These are phyloP conservation scores for Xylocampa areola DNA, from an alignment of 2,888 invertebrate genomes.

Conservation along the genomic window DNA sequence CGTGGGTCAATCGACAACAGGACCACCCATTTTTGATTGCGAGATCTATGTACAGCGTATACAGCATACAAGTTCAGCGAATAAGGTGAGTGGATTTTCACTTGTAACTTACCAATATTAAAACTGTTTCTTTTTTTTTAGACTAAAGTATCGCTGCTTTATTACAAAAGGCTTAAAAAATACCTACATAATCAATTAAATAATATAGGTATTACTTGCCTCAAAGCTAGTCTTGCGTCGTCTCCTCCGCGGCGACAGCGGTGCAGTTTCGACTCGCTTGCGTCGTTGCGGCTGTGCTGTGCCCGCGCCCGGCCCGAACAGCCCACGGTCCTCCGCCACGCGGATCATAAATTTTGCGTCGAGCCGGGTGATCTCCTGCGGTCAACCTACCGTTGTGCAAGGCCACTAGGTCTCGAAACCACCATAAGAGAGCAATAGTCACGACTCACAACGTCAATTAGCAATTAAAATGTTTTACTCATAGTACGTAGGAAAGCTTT, in stretches of 20 bases:
- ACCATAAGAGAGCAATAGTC: conserved; percentile 8
- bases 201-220: conserved; percentile 63
- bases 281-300: conserved; percentile 78
- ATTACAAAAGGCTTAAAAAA: no score
- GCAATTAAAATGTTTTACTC: no score
- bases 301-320: conserved; percentile 90
- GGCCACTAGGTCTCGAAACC: conserved; percentile 43
- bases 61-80: no score
- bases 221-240: conserved; percentile 78
- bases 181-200: no score
- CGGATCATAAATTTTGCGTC: conserved; percentile 95
- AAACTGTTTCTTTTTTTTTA: no score
- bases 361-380: conserved; percentile 92
- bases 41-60: no score
- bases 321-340: conserved; percentile 94
- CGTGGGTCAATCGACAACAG: no score
- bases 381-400: conserved; percentile 69
- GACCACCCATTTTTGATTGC: no score
- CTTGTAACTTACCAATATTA: no score
- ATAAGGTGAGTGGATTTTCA: no score
- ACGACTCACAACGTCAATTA: conserved; percentile 1
- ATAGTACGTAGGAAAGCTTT: no score
- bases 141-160: no score
- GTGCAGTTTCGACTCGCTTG: conserved; percentile 67
- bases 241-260: conserved; percentile 75